These are phyloP conservation scores for Rotaria sp. DNA, from an alignment of 2,888 invertebrate genomes.

Conservation along the genomic window DNA sequence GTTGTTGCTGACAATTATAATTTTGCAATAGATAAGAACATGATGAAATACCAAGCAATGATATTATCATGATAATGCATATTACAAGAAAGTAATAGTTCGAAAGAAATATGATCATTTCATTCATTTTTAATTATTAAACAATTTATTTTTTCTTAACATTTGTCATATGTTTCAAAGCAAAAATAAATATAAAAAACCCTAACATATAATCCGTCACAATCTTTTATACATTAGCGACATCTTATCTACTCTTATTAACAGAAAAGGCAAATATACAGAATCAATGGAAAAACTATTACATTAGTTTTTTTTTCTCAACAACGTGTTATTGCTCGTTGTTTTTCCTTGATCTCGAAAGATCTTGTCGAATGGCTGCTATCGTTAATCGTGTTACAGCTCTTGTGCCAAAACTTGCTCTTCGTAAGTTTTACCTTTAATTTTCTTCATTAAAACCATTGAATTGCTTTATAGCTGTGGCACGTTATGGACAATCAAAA, in stretches of 20 bases:
- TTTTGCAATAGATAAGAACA: background rate
- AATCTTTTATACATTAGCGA: background rate
- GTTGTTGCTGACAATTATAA: background rate
- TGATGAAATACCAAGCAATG: background rate
- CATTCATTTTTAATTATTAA: too few species aligned
- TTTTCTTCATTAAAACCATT: background rate
- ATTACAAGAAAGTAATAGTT: too few species aligned
- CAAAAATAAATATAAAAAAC: too few species aligned
- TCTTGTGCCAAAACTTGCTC: background rate
- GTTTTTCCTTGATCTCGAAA: background rate
- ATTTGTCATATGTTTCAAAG: too few species aligned
- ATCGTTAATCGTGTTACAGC: conserved; percentile 3
- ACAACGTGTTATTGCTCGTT: background rate
- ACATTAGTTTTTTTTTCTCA: background rate
- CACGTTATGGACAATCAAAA: conserved; percentile 13
- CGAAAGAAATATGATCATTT: too few species aligned
- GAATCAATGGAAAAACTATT: background rate
- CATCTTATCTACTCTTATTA: background rate
- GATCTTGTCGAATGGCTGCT: background rate
- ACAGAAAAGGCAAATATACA: background rate
- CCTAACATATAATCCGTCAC: background rate
- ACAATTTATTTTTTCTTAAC: too few species aligned
- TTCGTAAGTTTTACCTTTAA: background rate
- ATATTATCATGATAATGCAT: background rate
- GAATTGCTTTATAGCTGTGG: background rate